Evolutionary conservation across 1,140 invertebrate genomes (phyloP).

Genomic region (Zaprionus davidi): DNA sequence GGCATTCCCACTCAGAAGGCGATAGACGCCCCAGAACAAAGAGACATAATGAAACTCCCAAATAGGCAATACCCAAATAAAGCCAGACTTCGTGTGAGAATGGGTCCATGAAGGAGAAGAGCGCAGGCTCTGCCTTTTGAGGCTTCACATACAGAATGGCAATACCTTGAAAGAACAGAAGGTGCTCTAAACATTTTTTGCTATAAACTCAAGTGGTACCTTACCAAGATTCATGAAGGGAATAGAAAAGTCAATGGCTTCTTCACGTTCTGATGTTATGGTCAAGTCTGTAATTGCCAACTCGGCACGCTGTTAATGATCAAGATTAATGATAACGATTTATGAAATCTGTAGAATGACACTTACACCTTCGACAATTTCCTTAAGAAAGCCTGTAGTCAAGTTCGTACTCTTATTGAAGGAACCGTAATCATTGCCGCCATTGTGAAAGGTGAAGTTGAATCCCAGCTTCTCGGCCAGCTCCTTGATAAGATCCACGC

Average conservation of each 20-base stretch:
- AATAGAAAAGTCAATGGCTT: constrained; percentile 94
- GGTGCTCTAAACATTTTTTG: no score
- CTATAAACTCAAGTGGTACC: background rate
- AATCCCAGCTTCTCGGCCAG: constrained; percentile 91
- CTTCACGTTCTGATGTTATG: constrained; percentile 93
- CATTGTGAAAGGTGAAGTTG: constrained; percentile 93
- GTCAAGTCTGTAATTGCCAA: constrained; percentile 95
- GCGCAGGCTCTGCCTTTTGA: constrained; percentile 90
- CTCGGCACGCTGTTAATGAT: constrained; percentile 87
- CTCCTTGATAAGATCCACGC: constrained; percentile 91
- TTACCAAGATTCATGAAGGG: constrained; percentile 94
- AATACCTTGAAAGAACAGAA: constrained; percentile 86
- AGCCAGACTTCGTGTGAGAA: constrained; percentile 94
- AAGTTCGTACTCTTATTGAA: constrained; percentile 87
- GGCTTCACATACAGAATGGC: constrained; percentile 94
- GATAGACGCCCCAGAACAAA: constrained; percentile 92
- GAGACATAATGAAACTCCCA: constrained; percentile 91
- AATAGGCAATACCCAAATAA: constrained; percentile 90
- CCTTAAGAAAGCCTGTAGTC: constrained; percentile 95
- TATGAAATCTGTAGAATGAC: background rate
- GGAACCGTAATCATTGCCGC: constrained; percentile 90
- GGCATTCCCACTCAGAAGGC: constrained; percentile 93
- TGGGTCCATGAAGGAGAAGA: constrained; percentile 95
- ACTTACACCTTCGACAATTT: constrained; percentile 91
- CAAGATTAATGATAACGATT: background rate